Base-by-base conservation (phyloP, 1,140 invertebrate species). In the Zaprionus vittiger region DNA sequence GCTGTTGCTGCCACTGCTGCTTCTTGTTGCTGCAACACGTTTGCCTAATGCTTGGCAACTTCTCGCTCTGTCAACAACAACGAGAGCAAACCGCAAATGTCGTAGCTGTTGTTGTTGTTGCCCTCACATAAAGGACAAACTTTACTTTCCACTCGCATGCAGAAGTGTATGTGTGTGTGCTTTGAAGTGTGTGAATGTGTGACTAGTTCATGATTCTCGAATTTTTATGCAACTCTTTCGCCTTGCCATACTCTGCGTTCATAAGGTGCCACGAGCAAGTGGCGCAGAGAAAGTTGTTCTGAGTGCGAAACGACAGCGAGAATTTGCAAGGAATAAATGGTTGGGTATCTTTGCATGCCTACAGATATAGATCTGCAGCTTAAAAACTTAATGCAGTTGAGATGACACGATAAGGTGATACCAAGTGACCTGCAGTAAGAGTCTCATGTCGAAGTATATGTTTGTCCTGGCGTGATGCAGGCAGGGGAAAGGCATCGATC, bases 131-230 rank as follows among this genome's bases (percentile, higher is more conserved):
- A 67, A 77, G 79, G 74, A 81, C 71, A 72, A 83, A 80, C 71
- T 79, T 80, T 80, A 49, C 71, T 67, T 74, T 61, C 38, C 59
- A 55, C 28, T 17, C 47, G 12, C 64, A 44, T 5, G 22, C 54
- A 57, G 34, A 55, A 57, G 54, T 59, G 41, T 2, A 31, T 57
- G 55, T 12, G 17, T 31, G 28, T 41, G 54, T 59, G 14, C 47
- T 5, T 49, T 52, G 55, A 28, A 63, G 49, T 37, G 28, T 62
- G 52, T 74, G 64, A 60, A 63, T 59, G 41, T 60, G 38, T 28
- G 38, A 31, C 41, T 56, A 83, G 77, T 77, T 83, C 81, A 83
- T 83, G 81, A 83, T 80, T 77, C 52, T 77, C 56, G 63, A 77
- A 80, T 80, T 80, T 83, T 44, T 64, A 68, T 52, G 67, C 20